Percentiles rank a stretch among this genome's conserved stretches.
These are phyloP conservation scores for Mesaphorura yosii DNA, from an alignment of 1,140 invertebrate genomes.

Conservation along the genomic window DNA sequence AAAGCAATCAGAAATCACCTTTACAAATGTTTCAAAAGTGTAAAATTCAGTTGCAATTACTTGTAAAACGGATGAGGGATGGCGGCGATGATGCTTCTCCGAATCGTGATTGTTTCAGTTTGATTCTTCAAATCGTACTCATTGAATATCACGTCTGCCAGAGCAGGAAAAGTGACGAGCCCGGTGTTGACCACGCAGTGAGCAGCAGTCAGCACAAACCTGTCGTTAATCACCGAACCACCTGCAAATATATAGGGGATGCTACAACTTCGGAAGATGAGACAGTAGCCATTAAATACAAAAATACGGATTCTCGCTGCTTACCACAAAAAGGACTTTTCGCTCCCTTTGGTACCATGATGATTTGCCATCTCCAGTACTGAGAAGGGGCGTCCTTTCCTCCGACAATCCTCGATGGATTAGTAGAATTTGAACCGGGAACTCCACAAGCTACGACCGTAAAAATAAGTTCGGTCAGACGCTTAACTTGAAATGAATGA, in stretches of 20 bases:
- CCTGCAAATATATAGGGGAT: too few relatives aligned
- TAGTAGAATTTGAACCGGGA: conserved; percentile 10
- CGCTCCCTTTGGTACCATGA: conserved; percentile 35
- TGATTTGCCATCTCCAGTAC: conserved; percentile 38
- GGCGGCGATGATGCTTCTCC: conserved; percentile 8
- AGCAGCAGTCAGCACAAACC: conserved; percentile 37
- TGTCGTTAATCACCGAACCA: conserved; percentile 43
- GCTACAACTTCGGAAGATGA: too few relatives aligned
- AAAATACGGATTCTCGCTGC: too few relatives aligned
- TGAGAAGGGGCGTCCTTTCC: conserved; percentile 34
- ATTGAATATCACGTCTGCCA: conserved; percentile 19
- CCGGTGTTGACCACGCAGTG: conserved; percentile 24
- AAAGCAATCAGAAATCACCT: neutral
- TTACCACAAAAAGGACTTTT: conserved; percentile 44
- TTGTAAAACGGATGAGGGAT: conserved; percentile 23
- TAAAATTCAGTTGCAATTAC: neutral
- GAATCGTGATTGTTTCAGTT: conserved; percentile 10
- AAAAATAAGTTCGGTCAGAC: too few relatives aligned
- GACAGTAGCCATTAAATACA: too few relatives aligned
- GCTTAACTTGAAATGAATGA: too few relatives aligned
- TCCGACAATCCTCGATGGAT: conserved; percentile 32
- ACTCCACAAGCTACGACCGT: conserved; percentile 27
- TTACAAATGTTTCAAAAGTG: neutral
- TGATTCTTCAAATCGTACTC: conserved; percentile 15
- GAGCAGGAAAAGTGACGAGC: neutral